Base-by-base conservation (phyloP, 2,113 vertebrate species). In the Ictalurus furcatus region DNA sequence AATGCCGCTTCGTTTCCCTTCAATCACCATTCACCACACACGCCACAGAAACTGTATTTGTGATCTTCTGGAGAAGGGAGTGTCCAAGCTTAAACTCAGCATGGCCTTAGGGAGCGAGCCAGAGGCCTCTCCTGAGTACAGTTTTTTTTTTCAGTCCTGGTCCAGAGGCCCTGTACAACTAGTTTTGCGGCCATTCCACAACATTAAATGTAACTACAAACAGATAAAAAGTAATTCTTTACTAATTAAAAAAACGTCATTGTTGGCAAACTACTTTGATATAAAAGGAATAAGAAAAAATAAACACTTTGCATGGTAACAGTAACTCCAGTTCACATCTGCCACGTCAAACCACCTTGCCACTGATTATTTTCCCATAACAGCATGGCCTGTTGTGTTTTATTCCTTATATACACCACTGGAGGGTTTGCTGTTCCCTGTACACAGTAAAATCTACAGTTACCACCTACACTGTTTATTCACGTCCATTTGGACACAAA, bases 11-110 rank as follows among this genome's bases (percentile, higher is more conserved):
- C 52, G 4, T 13, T 76, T 69, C 67, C 37, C 25, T 40, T 48
- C 40, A 65, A 37, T 65, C 85, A 28, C 34, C 78, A 40, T 28
- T 30, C 16, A 76, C 56, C 67, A 73, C 84, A 84, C 61, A 73
- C 40, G 85, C 88, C 85, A 87, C 78, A 89, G 19, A 79, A 83
- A 59, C 28, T 6, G 54, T 80, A 54, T 54, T 65, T 67, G 88
- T 81, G 84, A n/a, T 90, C 85, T 89, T 88, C 67, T 79, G 56
- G 56, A 73, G 76, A 84, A 87, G 89, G 91, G 89, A 87, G 88
- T 79, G 91, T 89, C 85, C 83, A 59, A 13, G 80, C 89, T 17
- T 16, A 52, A 63, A 69, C 37, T 67, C 61, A 48, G 59, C 37
- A 7, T 48, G 63, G 83, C 14, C 52, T 85, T 85, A 85, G 28